Percentiles rank a stretch among this genome's conserved stretches.
Conservation (phyloP, 1,140 invertebrate genomes). For the Riptortus pedestris region DNA sequence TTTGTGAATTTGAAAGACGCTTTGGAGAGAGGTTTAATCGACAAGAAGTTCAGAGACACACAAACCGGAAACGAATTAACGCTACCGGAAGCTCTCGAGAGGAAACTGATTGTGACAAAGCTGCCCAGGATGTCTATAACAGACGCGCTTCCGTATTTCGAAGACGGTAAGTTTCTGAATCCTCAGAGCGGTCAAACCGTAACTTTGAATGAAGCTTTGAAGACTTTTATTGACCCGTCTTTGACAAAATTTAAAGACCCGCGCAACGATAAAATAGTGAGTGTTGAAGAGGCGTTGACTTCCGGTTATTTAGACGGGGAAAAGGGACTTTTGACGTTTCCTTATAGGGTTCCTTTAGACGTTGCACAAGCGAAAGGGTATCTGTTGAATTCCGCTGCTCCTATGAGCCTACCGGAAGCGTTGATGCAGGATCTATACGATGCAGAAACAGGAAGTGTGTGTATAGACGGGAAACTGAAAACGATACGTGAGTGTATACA, state of each 20-base stretch:
- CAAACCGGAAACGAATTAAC: conserved; percentile 53
- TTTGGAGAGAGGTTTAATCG: conserved; percentile 53
- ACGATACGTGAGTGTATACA: conserved; percentile 1
- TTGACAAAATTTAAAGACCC: conserved; percentile 63
- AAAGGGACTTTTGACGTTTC: conserved; percentile 54
- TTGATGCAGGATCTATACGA: conserved; percentile 73
- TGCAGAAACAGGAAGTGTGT: conserved; percentile 40
- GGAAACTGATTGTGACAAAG: conserved; percentile 57
- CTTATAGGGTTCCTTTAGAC: conserved; percentile 55
- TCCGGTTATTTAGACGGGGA: conserved; percentile 58
- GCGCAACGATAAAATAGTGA: conserved; percentile 51
- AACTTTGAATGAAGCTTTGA: conserved; percentile 58
- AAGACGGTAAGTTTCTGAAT: conserved; percentile 67
- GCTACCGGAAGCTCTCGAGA: conserved; percentile 56
- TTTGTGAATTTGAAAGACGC: conserved; percentile 59
- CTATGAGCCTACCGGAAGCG: conserved; percentile 74
- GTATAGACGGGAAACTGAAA: conserved; percentile 6
- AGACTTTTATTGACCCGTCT: conserved; percentile 56
- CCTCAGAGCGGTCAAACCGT: conserved; percentile 64
- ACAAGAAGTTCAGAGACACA: conserved; percentile 52
- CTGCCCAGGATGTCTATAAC: conserved; percentile 56
- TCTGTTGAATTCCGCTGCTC: conserved; percentile 60
- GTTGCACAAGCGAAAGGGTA: conserved; percentile 67
- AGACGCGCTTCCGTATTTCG: conserved; percentile 59
- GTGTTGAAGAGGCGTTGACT: conserved; percentile 57